These are phyloP conservation scores for Poecilus cupreus DNA, from an alignment of 2,888 invertebrate genomes.

Conservation along the genomic window DNA sequence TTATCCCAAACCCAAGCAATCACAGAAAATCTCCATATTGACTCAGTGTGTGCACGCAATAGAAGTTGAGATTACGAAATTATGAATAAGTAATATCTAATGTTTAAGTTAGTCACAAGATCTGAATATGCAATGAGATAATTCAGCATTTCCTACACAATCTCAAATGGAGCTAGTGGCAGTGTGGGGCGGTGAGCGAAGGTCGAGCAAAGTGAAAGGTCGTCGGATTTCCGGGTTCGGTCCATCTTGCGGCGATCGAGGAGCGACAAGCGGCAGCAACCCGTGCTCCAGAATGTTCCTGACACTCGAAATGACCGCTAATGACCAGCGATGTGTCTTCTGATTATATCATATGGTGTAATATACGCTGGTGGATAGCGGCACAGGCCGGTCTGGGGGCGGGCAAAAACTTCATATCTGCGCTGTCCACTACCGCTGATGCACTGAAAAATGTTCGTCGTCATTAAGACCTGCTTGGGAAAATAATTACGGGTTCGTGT, in stretches of 20 bases:
- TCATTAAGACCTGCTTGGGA: background rate
- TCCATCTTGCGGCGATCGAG: slow-evolving; percentile 20
- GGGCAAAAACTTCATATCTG: background rate
- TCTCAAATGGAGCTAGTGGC: background rate
- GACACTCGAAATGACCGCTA: slow-evolving; percentile 56
- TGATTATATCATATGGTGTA: slow-evolving; percentile 55
- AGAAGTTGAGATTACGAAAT: background rate
- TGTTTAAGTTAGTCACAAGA: background rate
- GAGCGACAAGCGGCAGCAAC: background rate
- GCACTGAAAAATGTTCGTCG: background rate
- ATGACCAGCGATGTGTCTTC: slow-evolving; percentile 56
- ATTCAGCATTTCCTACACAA: background rate
- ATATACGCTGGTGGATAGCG: background rate
- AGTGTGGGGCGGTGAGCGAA: background rate
- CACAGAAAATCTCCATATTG: no score
- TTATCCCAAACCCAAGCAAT: no score
- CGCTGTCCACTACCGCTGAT: background rate
- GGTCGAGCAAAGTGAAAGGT: slow-evolving; percentile 2
- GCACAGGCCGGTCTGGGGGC: background rate
- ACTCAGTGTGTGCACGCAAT: no score
- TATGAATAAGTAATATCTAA: background rate
- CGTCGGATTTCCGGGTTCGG: slow-evolving; percentile 12
- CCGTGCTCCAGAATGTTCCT: slow-evolving; percentile 46
- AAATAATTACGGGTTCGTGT: no score
- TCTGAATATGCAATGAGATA: background rate